phyloP scores from a whole-genome alignment of 2,888 invertebrate genomes.

The Girardia tigrina region DNA sequence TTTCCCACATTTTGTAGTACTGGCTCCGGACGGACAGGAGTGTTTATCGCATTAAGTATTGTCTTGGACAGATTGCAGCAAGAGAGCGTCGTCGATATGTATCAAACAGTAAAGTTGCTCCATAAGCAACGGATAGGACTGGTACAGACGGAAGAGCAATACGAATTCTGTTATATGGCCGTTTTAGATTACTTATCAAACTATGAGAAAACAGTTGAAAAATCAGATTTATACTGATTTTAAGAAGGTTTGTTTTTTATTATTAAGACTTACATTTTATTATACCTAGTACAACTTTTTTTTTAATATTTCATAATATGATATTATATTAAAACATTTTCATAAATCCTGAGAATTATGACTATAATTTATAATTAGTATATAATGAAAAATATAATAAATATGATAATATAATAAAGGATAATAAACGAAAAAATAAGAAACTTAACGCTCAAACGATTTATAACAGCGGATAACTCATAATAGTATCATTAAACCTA shows the following conservation, averaged over 20 bases:
- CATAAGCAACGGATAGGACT: slow-evolving; percentile 94
- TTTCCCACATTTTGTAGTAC: slow-evolving; percentile 58
- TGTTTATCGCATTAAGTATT: slow-evolving; percentile 90
- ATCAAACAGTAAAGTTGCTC: slow-evolving; percentile 92
- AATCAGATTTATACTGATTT: not conserved
- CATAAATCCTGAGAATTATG: no score
- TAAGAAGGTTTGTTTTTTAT: not conserved
- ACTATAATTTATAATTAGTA: no score
- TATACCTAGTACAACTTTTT: no score
- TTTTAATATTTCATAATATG: no score
- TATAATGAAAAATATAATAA: no score
- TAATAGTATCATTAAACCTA: no score
- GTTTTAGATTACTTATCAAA: slow-evolving; percentile 74
- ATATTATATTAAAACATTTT: no score
- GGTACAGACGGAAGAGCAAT: slow-evolving; percentile 98
- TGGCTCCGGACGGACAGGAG: slow-evolving; percentile 92
- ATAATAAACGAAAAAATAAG: no score
- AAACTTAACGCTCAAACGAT: no score
- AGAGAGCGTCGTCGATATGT: slow-evolving; percentile 94
- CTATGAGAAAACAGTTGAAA: not conserved
- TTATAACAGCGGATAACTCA: no score
- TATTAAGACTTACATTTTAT: no score
- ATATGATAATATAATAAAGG: no score
- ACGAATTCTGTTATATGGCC: slow-evolving; percentile 96
- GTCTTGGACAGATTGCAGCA: slow-evolving; percentile 95